Conservation (phyloP, 2,797 vertebrate species). For the Ceyx erithaca region DNA sequence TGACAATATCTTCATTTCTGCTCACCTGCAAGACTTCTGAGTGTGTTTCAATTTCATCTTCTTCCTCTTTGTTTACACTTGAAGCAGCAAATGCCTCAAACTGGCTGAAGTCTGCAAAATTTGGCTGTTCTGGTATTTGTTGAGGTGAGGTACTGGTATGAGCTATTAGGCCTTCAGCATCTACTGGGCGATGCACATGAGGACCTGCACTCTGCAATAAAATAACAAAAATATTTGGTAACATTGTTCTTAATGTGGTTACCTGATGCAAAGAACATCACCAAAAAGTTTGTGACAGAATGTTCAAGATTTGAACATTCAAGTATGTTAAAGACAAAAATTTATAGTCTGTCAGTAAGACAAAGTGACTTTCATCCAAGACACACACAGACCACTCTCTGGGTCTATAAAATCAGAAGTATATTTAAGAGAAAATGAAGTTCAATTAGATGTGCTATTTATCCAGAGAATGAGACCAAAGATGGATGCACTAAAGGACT, state of each 20-base stretch:
- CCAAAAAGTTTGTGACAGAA: not conserved
- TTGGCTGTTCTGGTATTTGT: constrained; percentile 97
- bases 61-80: constrained; percentile 84
- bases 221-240: not conserved
- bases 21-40: constrained; percentile 87
- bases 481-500: not conserved
- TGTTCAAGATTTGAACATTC: not conserved
- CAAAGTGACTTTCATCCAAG: not conserved
- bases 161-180: constrained; percentile 84
- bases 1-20: not conserved
- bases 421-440: not conserved
- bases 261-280: not conserved
- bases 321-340: not conserved
- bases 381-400: not conserved
- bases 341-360: not conserved
- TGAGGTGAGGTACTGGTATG: constrained; percentile 93
- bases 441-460: not conserved
- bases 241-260: not conserved
- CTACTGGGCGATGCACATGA: constrained; percentile 86
- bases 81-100: constrained; percentile 93
- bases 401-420: not conserved
- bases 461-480: not conserved
- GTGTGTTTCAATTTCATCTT: constrained; percentile 88
- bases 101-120: constrained; percentile 98
- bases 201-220: constrained; percentile 84